phyloP scores from a whole-genome alignment of 2,113 vertebrate genomes.

The Petrocephalus zakoni region DNA sequence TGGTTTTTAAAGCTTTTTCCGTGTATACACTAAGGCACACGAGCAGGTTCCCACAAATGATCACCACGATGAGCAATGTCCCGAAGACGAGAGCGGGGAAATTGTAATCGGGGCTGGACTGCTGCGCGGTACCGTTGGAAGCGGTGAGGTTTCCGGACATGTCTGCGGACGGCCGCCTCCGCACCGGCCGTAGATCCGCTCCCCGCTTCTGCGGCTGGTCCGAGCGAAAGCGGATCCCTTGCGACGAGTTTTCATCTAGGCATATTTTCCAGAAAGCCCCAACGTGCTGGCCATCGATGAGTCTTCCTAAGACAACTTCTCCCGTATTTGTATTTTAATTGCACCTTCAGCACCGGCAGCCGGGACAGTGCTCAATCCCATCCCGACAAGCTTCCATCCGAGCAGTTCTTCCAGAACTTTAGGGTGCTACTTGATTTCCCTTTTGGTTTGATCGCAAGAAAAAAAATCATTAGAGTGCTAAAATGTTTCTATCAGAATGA shows the following conservation, averaged over 20 bases:
- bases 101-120: constrained; percentile 38
- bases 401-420: not conserved
- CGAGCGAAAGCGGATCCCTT: constrained; percentile 17
- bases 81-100: constrained; percentile 73
- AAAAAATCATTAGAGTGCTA: not conserved
- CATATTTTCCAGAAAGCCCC: constrained; percentile 13
- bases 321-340: not conserved
- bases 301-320: not conserved
- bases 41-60: constrained; percentile 78
- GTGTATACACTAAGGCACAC: constrained; percentile 82
- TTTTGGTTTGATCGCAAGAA: not conserved
- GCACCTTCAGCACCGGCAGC: constrained; percentile 12
- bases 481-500: not conserved
- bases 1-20: constrained; percentile 84
- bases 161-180: constrained; percentile 25
- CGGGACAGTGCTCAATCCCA: not conserved
- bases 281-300: not conserved
- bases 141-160: constrained; percentile 48
- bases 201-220: constrained; percentile 9
- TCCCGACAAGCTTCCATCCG: not conserved
- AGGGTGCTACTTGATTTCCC: not conserved
- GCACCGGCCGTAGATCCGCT: constrained; percentile 20
- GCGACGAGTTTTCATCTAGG: constrained; percentile 39
- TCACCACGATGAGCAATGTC: constrained; percentile 67
- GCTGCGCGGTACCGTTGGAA: constrained; percentile 38